Percentiles rank a stretch among this genome's conserved stretches.
Conservation (phyloP, 2,888 invertebrate genomes). For the Mythimna pallens region DNA sequence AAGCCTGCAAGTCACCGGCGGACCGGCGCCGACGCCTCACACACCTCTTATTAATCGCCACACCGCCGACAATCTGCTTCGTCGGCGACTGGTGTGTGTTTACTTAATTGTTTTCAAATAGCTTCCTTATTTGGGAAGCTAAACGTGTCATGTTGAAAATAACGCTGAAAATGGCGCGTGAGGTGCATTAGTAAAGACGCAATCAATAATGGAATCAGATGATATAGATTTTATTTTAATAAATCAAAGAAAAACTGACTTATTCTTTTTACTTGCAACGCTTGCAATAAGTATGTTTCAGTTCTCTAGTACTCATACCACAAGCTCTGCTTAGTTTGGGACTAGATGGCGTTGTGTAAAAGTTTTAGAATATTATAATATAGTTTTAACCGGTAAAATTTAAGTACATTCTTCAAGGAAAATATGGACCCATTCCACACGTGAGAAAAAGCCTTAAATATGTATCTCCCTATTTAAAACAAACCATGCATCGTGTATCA, state of each 20-base stretch:
- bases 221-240: neutral
- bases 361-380: too few relatives aligned
- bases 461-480: neutral
- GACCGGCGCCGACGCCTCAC: constrained; percentile 80
- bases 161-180: neutral
- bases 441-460: constrained; percentile 18
- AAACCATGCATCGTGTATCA: neutral
- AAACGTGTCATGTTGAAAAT: neutral
- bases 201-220: neutral
- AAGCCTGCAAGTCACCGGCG: constrained; percentile 85
- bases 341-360: too few relatives aligned
- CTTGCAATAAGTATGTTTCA: neutral
- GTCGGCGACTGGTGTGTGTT: constrained; percentile 66
- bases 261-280: neutral
- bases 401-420: constrained; percentile 25
- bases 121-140: constrained; percentile 50
- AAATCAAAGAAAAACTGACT: constrained; percentile 1
- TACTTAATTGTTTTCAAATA: constrained; percentile 67
- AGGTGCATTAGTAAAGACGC: neutral
- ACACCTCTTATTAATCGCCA: constrained; percentile 82
- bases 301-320: too few relatives aligned
- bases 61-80: constrained; percentile 73
- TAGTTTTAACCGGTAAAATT: neutral
- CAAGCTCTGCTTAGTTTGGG: too few relatives aligned
- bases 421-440: neutral